Percentiles rank a stretch among this genome's conserved stretches.
Evolutionary conservation across 2,113 vertebrate genomes (phyloP).

Genomic region (Neomonachus schauinslandi): DNA sequence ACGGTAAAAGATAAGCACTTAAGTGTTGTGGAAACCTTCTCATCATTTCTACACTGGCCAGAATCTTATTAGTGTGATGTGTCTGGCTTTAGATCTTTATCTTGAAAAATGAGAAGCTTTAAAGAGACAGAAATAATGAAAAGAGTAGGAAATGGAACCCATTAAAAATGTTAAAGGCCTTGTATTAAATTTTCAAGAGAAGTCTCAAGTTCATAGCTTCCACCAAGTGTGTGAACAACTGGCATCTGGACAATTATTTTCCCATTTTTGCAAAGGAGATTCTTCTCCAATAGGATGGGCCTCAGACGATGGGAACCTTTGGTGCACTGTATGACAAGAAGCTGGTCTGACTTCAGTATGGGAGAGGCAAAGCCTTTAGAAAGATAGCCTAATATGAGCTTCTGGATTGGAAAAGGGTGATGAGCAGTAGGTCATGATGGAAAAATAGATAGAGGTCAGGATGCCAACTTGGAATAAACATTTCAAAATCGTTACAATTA

Average conservation of each 20-base stretch:
- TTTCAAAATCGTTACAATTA: neutral
- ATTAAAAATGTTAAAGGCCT: slow-evolving; percentile 43
- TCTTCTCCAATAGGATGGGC: neutral
- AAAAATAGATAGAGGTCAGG: neutral
- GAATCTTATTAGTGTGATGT: slow-evolving; percentile 42
- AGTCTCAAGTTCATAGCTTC: neutral
- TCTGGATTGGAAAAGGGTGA: neutral
- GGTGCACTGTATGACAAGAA: neutral
- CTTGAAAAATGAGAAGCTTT: slow-evolving; percentile 38
- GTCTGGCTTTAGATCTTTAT: slow-evolving; percentile 34
- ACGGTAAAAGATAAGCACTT: slow-evolving; percentile 51
- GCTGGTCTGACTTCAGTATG: neutral
- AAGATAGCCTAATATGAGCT: neutral
- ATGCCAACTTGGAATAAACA: neutral
- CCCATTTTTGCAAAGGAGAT: neutral
- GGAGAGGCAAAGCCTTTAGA: neutral
- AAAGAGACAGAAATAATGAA: slow-evolving; percentile 51
- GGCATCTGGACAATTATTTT: neutral
- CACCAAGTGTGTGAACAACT: neutral
- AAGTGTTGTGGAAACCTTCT: slow-evolving; percentile 37
- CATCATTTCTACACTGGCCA: neutral
- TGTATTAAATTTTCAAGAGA: slow-evolving; percentile 38
- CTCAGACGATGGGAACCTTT: neutral
- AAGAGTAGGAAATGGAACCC: slow-evolving; percentile 39
- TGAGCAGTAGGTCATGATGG: neutral